A percentile compares a stretch with the other conserved stretches of the same genome.
phyloP scores from a whole-genome alignment of 2,113 vertebrate species.

The Oreochromis niloticus region DNA sequence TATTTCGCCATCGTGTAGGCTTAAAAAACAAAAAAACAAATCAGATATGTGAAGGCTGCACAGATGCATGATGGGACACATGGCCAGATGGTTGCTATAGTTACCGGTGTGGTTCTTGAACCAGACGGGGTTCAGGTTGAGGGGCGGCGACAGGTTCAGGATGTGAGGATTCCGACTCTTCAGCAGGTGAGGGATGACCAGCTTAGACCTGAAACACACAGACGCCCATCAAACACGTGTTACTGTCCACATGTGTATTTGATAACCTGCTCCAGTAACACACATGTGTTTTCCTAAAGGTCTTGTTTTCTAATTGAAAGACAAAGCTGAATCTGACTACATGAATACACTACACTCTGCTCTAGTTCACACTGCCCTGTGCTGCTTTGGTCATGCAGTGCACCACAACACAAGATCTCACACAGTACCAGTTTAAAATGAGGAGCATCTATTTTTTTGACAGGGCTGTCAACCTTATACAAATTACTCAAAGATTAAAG shows the following conservation, averaged over 20 bases:
- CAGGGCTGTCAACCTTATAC: neutral
- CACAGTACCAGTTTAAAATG: neutral
- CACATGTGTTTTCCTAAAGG: neutral
- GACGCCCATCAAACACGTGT: neutral
- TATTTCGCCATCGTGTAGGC: slow-evolving; percentile 98
- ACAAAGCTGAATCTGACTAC: neutral
- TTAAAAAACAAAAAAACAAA: slow-evolving; percentile 18
- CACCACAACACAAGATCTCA: neutral
- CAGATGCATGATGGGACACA: neutral
- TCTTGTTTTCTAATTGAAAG: neutral
- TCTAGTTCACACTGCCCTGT: neutral
- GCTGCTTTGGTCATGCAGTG: neutral
- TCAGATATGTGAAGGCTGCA: neutral
- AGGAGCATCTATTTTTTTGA: neutral
- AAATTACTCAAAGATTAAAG: neutral
- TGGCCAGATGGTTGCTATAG: neutral
- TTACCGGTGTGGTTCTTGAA: slow-evolving; percentile 91
- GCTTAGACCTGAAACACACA: slow-evolving; percentile 80
- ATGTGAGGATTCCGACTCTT: slow-evolving; percentile 90
- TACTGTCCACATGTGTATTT: neutral
- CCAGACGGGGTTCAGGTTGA: slow-evolving; percentile 94
- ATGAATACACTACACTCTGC: neutral
- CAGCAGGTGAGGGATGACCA: slow-evolving; percentile 87
- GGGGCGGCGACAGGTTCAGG: slow-evolving; percentile 90
- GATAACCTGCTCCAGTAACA: neutral